A percentile compares a stretch with the other conserved stretches of the same genome.
phyloP scores from a whole-genome alignment of 1,140 invertebrate species.

The Eriocheir sinensis region DNA sequence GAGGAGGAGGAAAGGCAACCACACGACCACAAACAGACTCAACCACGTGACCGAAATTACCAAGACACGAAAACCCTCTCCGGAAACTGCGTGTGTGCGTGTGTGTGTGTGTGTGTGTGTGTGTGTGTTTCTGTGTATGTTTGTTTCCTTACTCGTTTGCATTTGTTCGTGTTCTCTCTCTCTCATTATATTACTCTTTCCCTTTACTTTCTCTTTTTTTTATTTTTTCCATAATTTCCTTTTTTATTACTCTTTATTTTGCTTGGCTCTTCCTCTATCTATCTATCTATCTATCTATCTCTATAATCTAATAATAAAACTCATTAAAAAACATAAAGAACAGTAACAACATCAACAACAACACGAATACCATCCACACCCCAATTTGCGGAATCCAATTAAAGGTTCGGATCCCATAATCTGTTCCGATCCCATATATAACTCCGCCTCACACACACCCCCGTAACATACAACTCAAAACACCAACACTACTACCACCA shows the following conservation, averaged over 20 bases:
- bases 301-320: no score
- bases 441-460: no score
- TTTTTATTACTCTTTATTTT: not conserved
- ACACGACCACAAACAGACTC: slow-evolving; percentile 7
- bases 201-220: not conserved
- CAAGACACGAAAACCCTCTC: slow-evolving; percentile 18
- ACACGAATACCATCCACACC: not conserved
- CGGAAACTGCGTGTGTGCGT: not conserved
- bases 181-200: not conserved
- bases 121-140: not conserved
- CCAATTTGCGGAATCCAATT: not conserved
- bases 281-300: slow-evolving; percentile 30
- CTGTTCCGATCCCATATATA: no score
- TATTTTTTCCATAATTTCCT: not conserved
- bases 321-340: no score
- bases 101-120: not conserved
- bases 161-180: not conserved
- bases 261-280: no score
- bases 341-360: slow-evolving; percentile 1
- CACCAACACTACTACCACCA: no score
- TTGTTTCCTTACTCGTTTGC: not conserved
- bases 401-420: not conserved
- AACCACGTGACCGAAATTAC: slow-evolving; percentile 34
- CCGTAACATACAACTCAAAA: no score
- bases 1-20: not conserved